Percentiles rank a stretch among this genome's conserved stretches.
These are phyloP conservation scores for Drosophila dives DNA, from an alignment of 2,888 invertebrate genomes.

Conservation along the genomic window DNA sequence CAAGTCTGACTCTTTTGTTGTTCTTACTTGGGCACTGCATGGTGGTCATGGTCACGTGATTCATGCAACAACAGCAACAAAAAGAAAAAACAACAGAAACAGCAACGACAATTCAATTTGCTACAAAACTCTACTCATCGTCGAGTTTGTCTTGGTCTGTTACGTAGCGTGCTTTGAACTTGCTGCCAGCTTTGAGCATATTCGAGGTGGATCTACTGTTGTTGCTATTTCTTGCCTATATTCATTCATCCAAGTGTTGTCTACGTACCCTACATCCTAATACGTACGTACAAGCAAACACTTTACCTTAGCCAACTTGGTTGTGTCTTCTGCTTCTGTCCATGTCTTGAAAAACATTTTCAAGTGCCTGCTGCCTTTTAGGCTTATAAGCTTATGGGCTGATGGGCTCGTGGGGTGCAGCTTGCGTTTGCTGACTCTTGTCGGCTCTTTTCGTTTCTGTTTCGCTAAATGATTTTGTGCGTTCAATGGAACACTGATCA, in stretches of 20 bases:
- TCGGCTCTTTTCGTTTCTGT: constrained; percentile 75
- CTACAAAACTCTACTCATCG: constrained; percentile 60
- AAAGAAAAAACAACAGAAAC: constrained; percentile 25
- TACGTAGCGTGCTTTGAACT: constrained; percentile 77
- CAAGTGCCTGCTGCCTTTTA: constrained; percentile 57
- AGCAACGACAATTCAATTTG: constrained; percentile 45
- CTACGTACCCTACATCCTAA: constrained; percentile 36
- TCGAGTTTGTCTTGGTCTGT: constrained; percentile 68
- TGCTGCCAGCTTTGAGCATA: constrained; percentile 65
- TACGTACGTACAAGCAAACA: constrained; percentile 55
- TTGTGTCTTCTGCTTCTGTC: constrained; percentile 33
- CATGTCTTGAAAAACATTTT: constrained; percentile 69
- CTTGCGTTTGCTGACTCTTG: constrained; percentile 12
- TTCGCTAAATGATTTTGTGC: constrained; percentile 85
- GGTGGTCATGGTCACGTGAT: constrained; percentile 84
- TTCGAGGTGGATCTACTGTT: constrained; percentile 31
- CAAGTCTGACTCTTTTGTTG: constrained; percentile 55
- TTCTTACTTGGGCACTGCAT: constrained; percentile 64
- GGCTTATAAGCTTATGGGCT: constrained; percentile 20
- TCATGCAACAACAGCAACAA: constrained; percentile 68
- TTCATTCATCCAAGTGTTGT: constrained; percentile 71
- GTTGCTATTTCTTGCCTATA: constrained; percentile 44
- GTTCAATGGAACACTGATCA: constrained; percentile 85
- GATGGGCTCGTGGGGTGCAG: constrained; percentile 57
- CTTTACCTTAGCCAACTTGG: constrained; percentile 64